Evolutionary conservation across 2,797 vertebrate genomes (phyloP).

Genomic region (Heliangelus exortis): DNA sequence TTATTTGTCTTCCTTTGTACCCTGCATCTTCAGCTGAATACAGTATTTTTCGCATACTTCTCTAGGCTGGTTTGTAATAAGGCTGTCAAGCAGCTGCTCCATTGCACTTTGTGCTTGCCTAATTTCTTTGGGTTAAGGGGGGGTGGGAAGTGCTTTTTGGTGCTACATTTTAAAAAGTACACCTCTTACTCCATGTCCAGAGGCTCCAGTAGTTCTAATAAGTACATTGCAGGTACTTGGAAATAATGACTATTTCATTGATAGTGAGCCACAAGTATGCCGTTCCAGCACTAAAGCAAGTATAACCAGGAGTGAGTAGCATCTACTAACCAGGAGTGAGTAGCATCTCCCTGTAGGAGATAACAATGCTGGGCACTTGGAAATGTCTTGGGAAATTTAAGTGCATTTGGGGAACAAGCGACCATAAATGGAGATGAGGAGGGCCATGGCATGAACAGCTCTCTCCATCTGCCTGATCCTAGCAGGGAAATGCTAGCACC

Average conservation of each 20-base stretch:
- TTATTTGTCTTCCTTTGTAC: conserved; percentile 45
- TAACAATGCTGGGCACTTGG: not conserved
- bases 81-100: not conserved
- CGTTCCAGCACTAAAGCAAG: not conserved
- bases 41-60: conserved; percentile 32
- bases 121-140: not conserved
- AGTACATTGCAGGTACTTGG: not conserved
- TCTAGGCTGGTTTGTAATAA: conserved; percentile 32
- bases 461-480: not conserved
- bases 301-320: not conserved
- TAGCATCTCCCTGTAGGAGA: not conserved
- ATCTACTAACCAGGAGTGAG: not conserved
- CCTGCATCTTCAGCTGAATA: conserved; percentile 45
- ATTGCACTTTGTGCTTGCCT: not conserved
- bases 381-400: not conserved
- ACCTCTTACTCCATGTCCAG: not conserved
- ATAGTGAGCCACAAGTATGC: not conserved
- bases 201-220: not conserved
- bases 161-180: not conserved
- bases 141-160: not conserved
- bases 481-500: not conserved
- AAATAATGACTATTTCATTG: not conserved
- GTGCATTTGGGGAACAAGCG: not conserved
- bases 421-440: not conserved
- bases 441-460: not conserved